Conservation (phyloP, 1,140 invertebrate genomes). For the Linepithema humile region DNA sequence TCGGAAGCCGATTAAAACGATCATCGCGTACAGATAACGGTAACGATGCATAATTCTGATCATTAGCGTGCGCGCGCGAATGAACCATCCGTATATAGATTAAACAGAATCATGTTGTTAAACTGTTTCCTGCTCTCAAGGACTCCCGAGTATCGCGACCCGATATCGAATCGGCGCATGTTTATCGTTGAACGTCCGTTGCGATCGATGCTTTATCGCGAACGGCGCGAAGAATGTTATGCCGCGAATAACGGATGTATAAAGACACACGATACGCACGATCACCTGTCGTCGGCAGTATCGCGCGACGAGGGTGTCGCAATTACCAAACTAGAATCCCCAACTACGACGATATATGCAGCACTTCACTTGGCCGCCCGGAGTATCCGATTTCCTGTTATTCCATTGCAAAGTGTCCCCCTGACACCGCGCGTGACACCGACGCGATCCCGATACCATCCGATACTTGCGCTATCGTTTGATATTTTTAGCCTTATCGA, state of each 20-base stretch:
- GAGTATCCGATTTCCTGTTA: conserved; percentile 76
- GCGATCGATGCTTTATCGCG: conserved; percentile 24
- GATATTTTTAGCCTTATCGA: conserved; percentile 61
- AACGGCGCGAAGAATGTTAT: conserved; percentile 43
- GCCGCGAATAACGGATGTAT: conserved; percentile 76
- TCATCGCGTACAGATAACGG: neutral
- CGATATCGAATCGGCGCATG: conserved; percentile 31
- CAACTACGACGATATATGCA: conserved; percentile 42
- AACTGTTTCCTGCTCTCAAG: conserved; percentile 25
- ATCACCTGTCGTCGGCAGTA: conserved; percentile 71
- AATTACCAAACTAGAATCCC: conserved; percentile 72
- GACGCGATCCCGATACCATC: conserved; percentile 38
- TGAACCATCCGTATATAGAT: neutral
- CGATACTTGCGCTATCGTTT: conserved; percentile 27
- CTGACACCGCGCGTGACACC: conserved; percentile 50
- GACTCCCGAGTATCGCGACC: conserved; percentile 22
- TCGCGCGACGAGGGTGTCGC: conserved; percentile 61
- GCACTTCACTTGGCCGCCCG: neutral
- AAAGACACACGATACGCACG: conserved; percentile 75
- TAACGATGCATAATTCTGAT: conserved; percentile 13
- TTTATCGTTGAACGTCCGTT: conserved; percentile 4
- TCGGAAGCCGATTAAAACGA: neutral
- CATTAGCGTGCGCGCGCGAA: neutral
- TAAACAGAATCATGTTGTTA: neutral
- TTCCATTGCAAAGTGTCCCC: conserved; percentile 45